Evolutionary conservation across 2,113 vertebrate species (phyloP), one percentile per base, ranked within the genome.

Genomic region (Acanthochromis polyacanthus): DNA sequence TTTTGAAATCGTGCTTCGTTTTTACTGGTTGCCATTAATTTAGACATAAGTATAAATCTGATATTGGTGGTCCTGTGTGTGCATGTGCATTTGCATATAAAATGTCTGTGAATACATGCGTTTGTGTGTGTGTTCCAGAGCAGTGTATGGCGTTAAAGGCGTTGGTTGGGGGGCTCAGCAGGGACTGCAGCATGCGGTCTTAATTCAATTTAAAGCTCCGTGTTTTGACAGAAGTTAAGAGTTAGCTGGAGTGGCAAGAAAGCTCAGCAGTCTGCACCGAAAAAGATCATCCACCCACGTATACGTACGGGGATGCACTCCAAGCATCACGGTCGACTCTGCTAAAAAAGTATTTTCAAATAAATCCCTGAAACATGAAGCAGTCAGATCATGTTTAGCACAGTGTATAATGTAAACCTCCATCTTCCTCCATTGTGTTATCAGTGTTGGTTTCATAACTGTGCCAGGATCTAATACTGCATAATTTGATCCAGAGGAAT

Each of bases 191-290:
- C 93, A 93, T 94, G 93, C 93, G 91, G 94, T 95, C 96, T 93
- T 97, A 96, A 98, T 98, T 98, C 92, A 96, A 96, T 97, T 97
- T 95, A 93, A 94, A 84, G 82, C 76, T 77, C 86, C 80, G 74
- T 96, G 86, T 95, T 96, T 96, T 92, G 95, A 96, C 94, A 95
- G 95, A 92, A 95, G 95, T 95, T 95, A 95, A 94, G 93, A 92
- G 91, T 96, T 97, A 95, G 94, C 91, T 82, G 91, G 81, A 85
- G 88, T 87, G 89, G 83, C 78, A 74, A 79, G 86, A 94, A 83
- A 89, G 72, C 77, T 89, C 93, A 91, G 92, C 92, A 93, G 92
- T 91, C 91, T 93, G 80, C 88, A 83, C 58, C 83, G 32, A 67
- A 68, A 59, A 64, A 87, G 78, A 91, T 87, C 79, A 25, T 16